A percentile compares a stretch with the other conserved stretches of the same genome.
These are phyloP conservation scores for Stomorhina lunata DNA, from an alignment of 2,888 invertebrate species.

Conservation along the genomic window DNA sequence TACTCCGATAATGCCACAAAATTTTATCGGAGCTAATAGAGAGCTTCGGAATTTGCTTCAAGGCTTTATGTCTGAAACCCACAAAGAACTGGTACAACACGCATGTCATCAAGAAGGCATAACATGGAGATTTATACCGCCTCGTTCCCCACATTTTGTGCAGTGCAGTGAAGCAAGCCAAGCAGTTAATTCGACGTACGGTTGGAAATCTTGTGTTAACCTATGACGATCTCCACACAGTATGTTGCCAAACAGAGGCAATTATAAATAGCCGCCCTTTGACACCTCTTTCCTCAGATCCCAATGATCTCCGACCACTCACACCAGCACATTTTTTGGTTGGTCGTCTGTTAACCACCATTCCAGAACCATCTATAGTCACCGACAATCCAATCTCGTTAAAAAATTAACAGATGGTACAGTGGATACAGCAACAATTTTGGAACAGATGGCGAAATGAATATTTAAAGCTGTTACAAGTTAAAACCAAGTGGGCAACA, in stretches of 20 bases:
- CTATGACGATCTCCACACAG: slow-evolving; percentile 50
- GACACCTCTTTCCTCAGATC: slow-evolving; percentile 65
- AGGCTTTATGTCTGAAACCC: slow-evolving; percentile 17
- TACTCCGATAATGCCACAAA: background rate
- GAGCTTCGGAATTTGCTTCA: slow-evolving; percentile 43
- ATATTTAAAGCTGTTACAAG: slow-evolving; percentile 35
- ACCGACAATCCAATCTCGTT: background rate
- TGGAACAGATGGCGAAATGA: slow-evolving; percentile 55
- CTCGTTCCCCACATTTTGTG: slow-evolving; percentile 57
- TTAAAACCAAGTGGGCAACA: slow-evolving; percentile 26
- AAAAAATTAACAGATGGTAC: slow-evolving; percentile 37
- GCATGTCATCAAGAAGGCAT: slow-evolving; percentile 40
- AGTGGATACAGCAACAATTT: slow-evolving; percentile 47
- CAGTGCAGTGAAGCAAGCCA: slow-evolving; percentile 54
- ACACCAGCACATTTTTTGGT: slow-evolving; percentile 64
- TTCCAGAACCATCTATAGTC: slow-evolving; percentile 37
- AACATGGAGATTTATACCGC: slow-evolving; percentile 56
- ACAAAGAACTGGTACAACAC: slow-evolving; percentile 31
- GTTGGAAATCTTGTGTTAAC: slow-evolving; percentile 37
- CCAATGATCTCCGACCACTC: slow-evolving; percentile 61
- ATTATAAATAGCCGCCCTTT: slow-evolving; percentile 72
- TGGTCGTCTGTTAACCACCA: slow-evolving; percentile 37
- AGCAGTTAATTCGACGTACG: slow-evolving; percentile 38
- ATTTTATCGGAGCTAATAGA: slow-evolving; percentile 52
- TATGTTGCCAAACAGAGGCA: slow-evolving; percentile 66